These are phyloP conservation scores for Actinemys pallida DNA, from an alignment of 2,113 vertebrate species.

Conservation along the genomic window DNA sequence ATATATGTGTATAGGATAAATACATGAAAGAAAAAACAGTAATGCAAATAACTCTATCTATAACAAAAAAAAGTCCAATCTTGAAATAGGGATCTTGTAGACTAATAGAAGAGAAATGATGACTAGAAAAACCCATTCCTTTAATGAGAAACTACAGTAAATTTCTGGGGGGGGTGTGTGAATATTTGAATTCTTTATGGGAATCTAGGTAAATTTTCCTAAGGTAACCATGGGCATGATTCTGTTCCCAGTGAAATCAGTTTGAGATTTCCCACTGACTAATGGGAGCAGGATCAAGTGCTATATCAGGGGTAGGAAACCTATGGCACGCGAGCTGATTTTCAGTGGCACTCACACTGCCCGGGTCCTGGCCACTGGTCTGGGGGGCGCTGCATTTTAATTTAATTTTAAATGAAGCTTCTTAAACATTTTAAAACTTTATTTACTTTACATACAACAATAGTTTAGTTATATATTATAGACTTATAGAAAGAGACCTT, in stretches of 20 bases:
- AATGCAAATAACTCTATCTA: constrained; percentile 1
- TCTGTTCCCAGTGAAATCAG: constrained; percentile 20
- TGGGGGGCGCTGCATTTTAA: no score
- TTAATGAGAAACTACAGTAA: not conserved
- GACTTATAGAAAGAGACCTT: no score
- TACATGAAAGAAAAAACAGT: not conserved
- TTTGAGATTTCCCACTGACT: constrained; percentile 10
- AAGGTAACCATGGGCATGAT: not conserved
- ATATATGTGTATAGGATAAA: constrained; percentile 11
- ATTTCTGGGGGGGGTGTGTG: not conserved
- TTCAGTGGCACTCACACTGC: no score
- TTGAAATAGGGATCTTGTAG: not conserved
- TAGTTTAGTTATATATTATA: no score
- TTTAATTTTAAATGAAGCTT: no score
- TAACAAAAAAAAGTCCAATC: not conserved
- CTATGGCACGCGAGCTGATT: no score
- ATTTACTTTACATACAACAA: no score
- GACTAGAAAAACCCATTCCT: not conserved
- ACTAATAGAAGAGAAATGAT: not conserved
- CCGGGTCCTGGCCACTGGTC: no score
- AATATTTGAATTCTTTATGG: constrained; percentile 22
- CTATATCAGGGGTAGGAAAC: not conserved
- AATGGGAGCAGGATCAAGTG: not conserved
- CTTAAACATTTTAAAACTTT: no score
- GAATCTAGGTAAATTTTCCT: not conserved